Percentiles rank a stretch among this genome's conserved stretches.
Evolutionary conservation across 1,140 invertebrate genomes (phyloP).

Genomic region (Polypedilum vanderplanki): DNA sequence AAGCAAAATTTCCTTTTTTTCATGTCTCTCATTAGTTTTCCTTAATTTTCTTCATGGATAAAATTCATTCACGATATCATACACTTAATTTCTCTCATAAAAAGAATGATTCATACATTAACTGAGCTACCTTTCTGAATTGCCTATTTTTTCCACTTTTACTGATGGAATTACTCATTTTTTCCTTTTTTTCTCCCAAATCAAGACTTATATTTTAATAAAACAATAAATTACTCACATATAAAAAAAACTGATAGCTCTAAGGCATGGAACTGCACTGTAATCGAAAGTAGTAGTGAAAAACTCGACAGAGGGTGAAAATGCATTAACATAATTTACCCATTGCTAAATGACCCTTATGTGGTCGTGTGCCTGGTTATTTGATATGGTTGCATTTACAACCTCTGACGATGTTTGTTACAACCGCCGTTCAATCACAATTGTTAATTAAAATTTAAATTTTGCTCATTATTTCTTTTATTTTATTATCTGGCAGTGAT

Average conservation of each 20-base stretch:
- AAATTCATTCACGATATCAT: neutral
- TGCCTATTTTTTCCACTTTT: neutral
- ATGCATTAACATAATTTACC: conserved; percentile 14
- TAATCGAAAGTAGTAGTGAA: no score
- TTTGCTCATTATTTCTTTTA: neutral
- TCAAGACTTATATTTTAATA: conserved; percentile 8
- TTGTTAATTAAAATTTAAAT: conserved; percentile 8
- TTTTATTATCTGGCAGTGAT: neutral
- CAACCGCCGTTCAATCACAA: neutral
- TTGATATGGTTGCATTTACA: neutral
- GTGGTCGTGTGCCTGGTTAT: conserved; percentile 1
- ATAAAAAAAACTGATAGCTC: neutral
- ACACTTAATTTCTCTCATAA: neutral
- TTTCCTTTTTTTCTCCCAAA: neutral
- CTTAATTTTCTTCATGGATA: neutral
- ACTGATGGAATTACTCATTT: neutral
- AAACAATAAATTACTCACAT: conserved; percentile 12
- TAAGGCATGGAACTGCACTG: no score
- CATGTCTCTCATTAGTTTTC: neutral
- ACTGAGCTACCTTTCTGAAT: neutral
- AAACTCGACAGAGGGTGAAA: neutral
- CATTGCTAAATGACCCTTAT: conserved; percentile 11
- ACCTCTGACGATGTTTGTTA: neutral
- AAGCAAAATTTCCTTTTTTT: no score
- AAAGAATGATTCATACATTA: neutral